Base-by-base conservation (phyloP, 2,113 vertebrate genomes). In the Potamarius usumacintae region DNA sequence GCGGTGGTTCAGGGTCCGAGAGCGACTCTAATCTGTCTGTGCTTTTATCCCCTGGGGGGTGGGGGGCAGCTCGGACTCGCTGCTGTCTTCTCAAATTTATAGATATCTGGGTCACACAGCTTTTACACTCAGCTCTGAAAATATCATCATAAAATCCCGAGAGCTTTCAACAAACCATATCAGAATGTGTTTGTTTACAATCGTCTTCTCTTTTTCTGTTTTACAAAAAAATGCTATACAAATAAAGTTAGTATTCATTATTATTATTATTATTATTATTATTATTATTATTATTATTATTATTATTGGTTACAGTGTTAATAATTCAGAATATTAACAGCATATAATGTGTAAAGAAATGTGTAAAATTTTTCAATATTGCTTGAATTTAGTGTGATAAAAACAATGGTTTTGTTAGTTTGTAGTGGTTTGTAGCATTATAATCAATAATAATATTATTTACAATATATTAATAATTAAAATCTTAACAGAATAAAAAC, bases 21-120 rank as follows among this genome's bases (percentile, higher is more conserved):
- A 52, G 76, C 14, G 50, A 27, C 76, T 27, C 50, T 53, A 53
- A n/a, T 55, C 67, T 71, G 48, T 79, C 57, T 60, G 80, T 34
- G 18, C 18, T 82, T 11, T 60, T 34, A 20, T 9, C 55, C 80
- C 42, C 14, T 2, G 34, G 34, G 34, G 34, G 34, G 14, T 14
- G 53, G 74, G 74, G 17, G 0, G 3, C 48, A 15, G 48, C 58
- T 82, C 55, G 62, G 27, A 42, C 55, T 17, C 9, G 4, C 25
- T 58, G 55, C 72, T 81, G 55, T 42, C 4, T 8, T 62, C 55
- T 82, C 7, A 34, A 10, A 58, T 62, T n/a, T 80, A 17, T 22
- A 81, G 30, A 82, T 0, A 62, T 82, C 48, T 82, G 80, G 80
- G 80, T 82, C 80, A 63, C 12, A 7, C 15, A 81, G 78, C 78